Percentiles rank a stretch among this genome's conserved stretches.
Conservation (phyloP, 2,113 vertebrate species). For the Lanius ludovicianus region DNA sequence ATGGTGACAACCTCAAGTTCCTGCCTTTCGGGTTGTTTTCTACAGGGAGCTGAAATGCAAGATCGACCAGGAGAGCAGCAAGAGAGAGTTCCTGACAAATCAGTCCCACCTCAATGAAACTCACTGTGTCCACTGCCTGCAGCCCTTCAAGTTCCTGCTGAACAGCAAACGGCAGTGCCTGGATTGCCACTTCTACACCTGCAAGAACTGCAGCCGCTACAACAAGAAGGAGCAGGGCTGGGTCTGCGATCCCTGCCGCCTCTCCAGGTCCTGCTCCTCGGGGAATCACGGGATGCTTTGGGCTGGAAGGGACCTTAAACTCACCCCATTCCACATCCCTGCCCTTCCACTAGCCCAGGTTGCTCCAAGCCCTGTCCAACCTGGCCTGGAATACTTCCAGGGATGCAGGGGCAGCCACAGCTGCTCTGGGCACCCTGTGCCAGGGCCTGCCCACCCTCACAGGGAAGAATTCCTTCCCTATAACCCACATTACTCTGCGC, state of each 20-base stretch:
- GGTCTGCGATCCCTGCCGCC: conserved; percentile 87
- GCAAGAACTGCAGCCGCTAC: conserved; percentile 84
- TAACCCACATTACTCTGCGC: neutral
- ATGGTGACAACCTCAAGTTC: neutral
- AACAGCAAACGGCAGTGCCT: conserved; percentile 84
- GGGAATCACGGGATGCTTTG: neutral
- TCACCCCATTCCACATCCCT: fast-evolving
- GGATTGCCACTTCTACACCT: conserved; percentile 83
- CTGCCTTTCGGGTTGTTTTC: neutral
- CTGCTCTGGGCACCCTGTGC: fast-evolving
- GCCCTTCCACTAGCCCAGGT: neutral
- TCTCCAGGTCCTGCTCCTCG: conserved; percentile 75
- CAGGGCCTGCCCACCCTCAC: neutral
- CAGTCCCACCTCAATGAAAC: conserved; percentile 79
- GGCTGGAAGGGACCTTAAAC: neutral
- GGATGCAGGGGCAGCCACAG: neutral
- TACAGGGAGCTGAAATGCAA: conserved; percentile 84
- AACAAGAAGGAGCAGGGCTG: conserved; percentile 84
- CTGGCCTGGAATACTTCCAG: neutral
- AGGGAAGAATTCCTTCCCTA: neutral
- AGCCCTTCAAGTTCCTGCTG: conserved; percentile 86
- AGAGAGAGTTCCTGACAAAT: conserved; percentile 78
- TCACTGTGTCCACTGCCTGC: conserved; percentile 88
- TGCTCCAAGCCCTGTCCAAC: fast-evolving
- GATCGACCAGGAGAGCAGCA: conserved; percentile 83